Evolutionary conservation across 2,113 vertebrate genomes (phyloP), one percentile per base, ranked within the genome.

Genomic region (Chaetorhynchus papuensis): DNA sequence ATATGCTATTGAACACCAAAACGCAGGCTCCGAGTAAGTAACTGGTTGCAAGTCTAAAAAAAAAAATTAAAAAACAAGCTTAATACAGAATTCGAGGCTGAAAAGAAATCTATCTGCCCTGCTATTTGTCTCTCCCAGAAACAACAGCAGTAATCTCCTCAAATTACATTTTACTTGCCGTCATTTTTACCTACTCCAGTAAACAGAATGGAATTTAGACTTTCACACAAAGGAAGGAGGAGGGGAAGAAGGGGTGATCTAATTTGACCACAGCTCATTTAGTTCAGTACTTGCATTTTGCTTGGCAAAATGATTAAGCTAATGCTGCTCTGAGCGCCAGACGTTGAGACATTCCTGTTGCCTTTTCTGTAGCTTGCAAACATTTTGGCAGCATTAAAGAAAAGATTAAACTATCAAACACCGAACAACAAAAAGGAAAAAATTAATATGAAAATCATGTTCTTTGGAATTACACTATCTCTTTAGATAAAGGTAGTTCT

Each of bases 1-100:
- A 97, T 99, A 99, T 7, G 99, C 99, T 98, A 99, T 99, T 33
- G 99, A 99, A 97, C 99, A 99, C 99, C 99, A 99, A 97, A 99
- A 99, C 0, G 99, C 99, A 72, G 99, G 99, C 93, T 99, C 99
- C 3, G 99, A 99, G 93, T 99, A 99, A 85, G 99, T 99, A 82
- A 99, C 99, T 4, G 99, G 99, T 91, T 99, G 99, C 85, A 99
- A 98, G 96, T 99, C 82, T 76, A 91, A 13, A 93, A 89, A 45
- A 79, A 57, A 63, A 90, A 24, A 52, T 19, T 12, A 5, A 92
- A 84, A 77, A 14, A 53, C 18, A 80, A 83, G 17, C 56, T 52
- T 60, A 66, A 50, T 18, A 74, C 31, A 74, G 33, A 69, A 31
- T 49, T 60, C 20, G 4, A 93, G 26, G 52, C 35, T 50, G 50